These are phyloP conservation scores for Platichthys flesus DNA, from an alignment of 2,113 vertebrate genomes.

Conservation along the genomic window DNA sequence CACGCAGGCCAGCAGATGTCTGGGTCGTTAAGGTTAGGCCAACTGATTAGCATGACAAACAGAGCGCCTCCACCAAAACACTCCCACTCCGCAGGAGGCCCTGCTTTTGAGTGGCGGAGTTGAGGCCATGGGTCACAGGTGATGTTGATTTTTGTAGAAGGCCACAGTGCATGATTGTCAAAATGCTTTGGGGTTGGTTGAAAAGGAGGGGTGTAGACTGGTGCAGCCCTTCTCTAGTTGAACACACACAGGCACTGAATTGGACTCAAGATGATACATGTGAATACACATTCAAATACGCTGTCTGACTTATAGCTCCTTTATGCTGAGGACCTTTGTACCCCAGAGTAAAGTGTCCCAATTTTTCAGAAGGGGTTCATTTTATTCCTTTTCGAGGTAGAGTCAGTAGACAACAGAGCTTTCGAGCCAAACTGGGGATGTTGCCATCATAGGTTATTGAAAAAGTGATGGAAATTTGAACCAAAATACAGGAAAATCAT, in stretches of 20 bases:
- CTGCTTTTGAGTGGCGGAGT: constrained; percentile 54
- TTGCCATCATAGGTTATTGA: too few relatives aligned
- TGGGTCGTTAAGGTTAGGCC: constrained; percentile 78
- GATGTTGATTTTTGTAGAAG: constrained; percentile 78
- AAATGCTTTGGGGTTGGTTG: constrained; percentile 55
- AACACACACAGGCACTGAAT: constrained; percentile 24
- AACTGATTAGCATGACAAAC: constrained; percentile 83
- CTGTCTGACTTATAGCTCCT: constrained; percentile 8
- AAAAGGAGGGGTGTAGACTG: constrained; percentile 45
- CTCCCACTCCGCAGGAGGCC: constrained; percentile 49
- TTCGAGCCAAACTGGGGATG: neutral
- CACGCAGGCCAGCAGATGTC: constrained; percentile 81
- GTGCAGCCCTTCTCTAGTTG: constrained; percentile 39
- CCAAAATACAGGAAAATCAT: neutral
- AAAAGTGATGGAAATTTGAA: neutral
- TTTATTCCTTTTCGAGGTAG: neutral
- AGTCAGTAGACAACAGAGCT: neutral
- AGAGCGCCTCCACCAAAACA: constrained; percentile 4
- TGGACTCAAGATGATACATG: constrained; percentile 24
- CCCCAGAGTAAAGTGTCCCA: neutral
- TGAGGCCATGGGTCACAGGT: constrained; percentile 76
- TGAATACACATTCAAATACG: constrained; percentile 23
- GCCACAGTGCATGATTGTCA: constrained; percentile 66
- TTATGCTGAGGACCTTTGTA: neutral
- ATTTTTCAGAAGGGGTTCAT: neutral